A percentile compares a stretch with the other conserved stretches of the same genome.
Evolutionary conservation across 2,113 vertebrate species (phyloP).

Genomic region (Lepidothrix coronata): DNA sequence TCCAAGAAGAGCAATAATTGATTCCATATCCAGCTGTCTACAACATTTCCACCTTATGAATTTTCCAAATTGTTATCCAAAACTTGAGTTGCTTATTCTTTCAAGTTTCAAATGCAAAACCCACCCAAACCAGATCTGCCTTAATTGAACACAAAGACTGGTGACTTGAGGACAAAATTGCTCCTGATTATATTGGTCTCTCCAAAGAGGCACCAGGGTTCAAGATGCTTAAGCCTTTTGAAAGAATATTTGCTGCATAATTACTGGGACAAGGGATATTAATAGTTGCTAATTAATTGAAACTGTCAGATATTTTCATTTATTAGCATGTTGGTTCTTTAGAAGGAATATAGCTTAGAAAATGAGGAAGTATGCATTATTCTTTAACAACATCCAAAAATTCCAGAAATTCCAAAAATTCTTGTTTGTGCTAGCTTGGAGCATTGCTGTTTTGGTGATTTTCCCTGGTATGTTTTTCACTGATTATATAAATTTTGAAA

Average conservation of each 20-base stretch:
- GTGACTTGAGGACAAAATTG: neutral
- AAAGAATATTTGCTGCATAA: neutral
- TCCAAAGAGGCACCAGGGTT: neutral
- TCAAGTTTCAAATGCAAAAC: neutral
- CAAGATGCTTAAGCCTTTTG: neutral
- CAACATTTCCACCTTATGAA: neutral
- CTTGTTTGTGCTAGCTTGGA: neutral
- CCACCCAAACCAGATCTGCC: neutral
- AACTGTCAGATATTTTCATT: neutral
- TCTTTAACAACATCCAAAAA: neutral
- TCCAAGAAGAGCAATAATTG: neutral
- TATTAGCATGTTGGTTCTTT: neutral
- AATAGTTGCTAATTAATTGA: neutral
- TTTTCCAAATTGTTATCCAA: neutral
- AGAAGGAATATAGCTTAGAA: neutral
- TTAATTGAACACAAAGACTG: neutral
- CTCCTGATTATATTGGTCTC: neutral
- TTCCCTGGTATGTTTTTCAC: neutral
- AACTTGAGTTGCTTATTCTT: neutral
- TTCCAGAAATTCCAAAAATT: neutral
- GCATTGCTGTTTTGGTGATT: neutral
- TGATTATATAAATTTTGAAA: neutral
- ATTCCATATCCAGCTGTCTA: neutral
- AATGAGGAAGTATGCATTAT: accelerated
- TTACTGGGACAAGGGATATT: neutral